Base-by-base conservation (phyloP, 1,140 invertebrate species). In the Elysia chlorotica region DNA sequence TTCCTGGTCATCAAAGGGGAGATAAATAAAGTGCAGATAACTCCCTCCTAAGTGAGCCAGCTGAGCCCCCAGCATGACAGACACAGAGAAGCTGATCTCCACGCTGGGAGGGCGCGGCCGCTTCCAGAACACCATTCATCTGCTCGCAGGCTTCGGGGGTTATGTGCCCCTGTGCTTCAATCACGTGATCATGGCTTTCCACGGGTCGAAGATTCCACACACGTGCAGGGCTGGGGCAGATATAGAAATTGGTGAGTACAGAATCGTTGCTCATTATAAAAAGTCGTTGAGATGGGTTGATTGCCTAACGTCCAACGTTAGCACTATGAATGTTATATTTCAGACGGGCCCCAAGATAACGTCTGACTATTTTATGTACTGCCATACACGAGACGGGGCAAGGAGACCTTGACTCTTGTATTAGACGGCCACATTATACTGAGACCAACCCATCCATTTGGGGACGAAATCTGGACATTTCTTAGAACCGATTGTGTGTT, bases 171-270 rank as follows among this genome's bases (percentile, higher is more conserved):
- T 77, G 19, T 72, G 71, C 33, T 77, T 77, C 65, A 77, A 77
- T 54, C 73, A 77, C 41, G 73, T 77, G 6, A 74, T 74, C 23
- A 77, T 77, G 75, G 75, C 75, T 2, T 77, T 77, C 65, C 72
- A 57, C 56, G 73, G 73, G 30, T 30, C 67, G 1, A 17, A 48
- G 33, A 53, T 67, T 1, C 56, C 54, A 0, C 69, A 77, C 33
- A 23, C 25, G 0, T 77, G 75, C 54, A 65, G 17, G 1, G 33
- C 36, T 25, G 25, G 30, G 36, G 19, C 2, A 2, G 53, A 53
- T 4, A 23, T 41, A 36, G 17, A 4, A 2, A 33, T 2, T 6
- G 59, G 59, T 62, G 37, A 48, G 10, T 14, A n/a, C n/a, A n/a
- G 10, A 48, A 10, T 48, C 41, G 10, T 10, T 48, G 41, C n/a